Conservation (phyloP, 2,888 invertebrate genomes). For the Drosophila percnosoma region DNA sequence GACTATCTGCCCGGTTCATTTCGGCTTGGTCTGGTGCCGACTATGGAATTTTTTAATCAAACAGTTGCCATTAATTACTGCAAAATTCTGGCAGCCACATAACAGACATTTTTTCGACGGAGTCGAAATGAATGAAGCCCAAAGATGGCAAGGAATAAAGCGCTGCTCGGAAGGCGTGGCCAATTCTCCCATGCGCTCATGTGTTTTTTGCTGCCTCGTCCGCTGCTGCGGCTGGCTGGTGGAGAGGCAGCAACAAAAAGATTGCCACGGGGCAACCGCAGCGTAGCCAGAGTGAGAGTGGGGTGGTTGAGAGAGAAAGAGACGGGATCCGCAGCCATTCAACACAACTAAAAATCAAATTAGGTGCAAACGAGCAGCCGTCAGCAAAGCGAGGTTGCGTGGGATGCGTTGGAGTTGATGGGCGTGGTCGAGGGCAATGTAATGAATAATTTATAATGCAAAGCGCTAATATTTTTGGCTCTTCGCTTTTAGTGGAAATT, state of each 20-base stretch:
- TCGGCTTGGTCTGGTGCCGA: constrained; percentile 5
- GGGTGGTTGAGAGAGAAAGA: constrained; percentile 10
- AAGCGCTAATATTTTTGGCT: constrained; percentile 50
- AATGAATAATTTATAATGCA: constrained; percentile 83
- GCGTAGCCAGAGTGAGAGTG: constrained; percentile 21
- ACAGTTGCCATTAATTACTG: constrained; percentile 84
- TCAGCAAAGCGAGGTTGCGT: constrained; percentile 37
- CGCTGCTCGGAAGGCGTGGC: constrained; percentile 53
- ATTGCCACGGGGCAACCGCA: constrained; percentile 63
- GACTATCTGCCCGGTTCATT: constrained; percentile 14
- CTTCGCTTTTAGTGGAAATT: constrained; percentile 81
- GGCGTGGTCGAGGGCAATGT: constrained; percentile 61
- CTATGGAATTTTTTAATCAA: constrained; percentile 84
- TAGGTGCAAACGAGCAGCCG: constrained; percentile 83
- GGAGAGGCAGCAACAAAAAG: constrained; percentile 36
- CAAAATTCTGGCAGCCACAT: constrained; percentile 81
- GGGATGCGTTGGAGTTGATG: constrained; percentile 26
- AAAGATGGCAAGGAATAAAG: constrained; percentile 50
- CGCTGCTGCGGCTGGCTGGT: constrained; percentile 21
- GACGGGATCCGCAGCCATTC: constrained; percentile 45
- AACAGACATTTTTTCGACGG: constrained; percentile 80
- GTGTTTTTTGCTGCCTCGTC: constrained; percentile 32
- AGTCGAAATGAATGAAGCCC: constrained; percentile 63
- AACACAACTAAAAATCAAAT: constrained; percentile 83
- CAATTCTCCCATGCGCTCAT: constrained; percentile 31